A percentile compares a stretch with the other conserved stretches of the same genome.
phyloP scores from a whole-genome alignment of 35 echinoderm and acorn worm genomes.

The Heliocidaris erythrogramma region DNA sequence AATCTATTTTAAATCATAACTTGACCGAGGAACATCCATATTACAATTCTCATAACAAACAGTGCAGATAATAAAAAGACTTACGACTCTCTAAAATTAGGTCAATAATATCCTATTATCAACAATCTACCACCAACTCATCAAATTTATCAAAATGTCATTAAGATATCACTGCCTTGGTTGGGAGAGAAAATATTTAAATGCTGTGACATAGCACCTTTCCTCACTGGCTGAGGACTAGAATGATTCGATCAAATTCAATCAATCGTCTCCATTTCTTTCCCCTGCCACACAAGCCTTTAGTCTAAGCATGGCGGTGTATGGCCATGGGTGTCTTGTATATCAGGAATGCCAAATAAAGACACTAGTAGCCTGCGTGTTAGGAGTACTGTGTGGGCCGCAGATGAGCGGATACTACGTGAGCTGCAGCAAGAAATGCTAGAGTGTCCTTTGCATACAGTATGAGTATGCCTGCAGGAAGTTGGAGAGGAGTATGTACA shows the following conservation, averaged over 20 bases:
- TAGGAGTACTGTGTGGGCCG: neutral
- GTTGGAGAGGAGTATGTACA: neutral
- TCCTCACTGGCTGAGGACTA: neutral
- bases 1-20: neutral
- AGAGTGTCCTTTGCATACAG: neutral
- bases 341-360: neutral
- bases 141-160: neutral
- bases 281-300: neutral
- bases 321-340: neutral
- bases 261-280: constrained; percentile 3
- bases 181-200: constrained; percentile 13
- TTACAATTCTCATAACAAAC: neutral
- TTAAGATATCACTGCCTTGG: neutral
- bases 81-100: neutral
- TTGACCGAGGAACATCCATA: neutral
- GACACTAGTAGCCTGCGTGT: constrained; percentile 8
- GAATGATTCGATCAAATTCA: constrained; percentile 17
- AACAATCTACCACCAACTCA: neutral
- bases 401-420: neutral
- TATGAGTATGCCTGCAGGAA: neutral
- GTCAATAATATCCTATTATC: neutral
- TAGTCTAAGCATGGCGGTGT: neutral
- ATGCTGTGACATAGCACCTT: neutral
- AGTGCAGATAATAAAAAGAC: neutral
- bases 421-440: neutral